Base-by-base conservation (phyloP, 2,888 invertebrate species). In the Nemapogon koenigi region DNA sequence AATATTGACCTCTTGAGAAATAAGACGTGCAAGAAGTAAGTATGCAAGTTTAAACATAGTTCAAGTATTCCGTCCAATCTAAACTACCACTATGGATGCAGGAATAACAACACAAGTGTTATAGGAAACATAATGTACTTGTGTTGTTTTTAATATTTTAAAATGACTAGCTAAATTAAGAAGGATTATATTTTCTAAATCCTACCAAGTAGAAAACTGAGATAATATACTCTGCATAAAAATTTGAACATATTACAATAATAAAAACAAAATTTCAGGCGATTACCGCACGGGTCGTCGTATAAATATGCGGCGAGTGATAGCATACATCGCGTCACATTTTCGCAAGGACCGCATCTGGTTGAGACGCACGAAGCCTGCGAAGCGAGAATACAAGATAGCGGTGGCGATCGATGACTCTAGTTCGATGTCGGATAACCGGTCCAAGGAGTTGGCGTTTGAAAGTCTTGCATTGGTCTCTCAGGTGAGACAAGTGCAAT, bases 301-400 rank as follows among this genome's bases (percentile, higher is more conserved):
- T 4, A 90, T 99, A 37, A 99, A 99, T 71, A 99, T 99, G 98
- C 86, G 97, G 31, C 70, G 84, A 60, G 91, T 99, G 38, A 97
- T 99, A 57, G 94, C 98, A 0, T 99, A 99, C 76, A 96, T 99
- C 48, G 99, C 99, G 13, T 97, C 97, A 43, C 93, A 98, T 66
- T 99, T 97, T 75, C 85, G 98, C 30, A 99, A 99, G 64, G 98
- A 99, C 63, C 97, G 97, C 65, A 99, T 99, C 55, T 99, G 99
- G 99, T 61, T 99, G 53, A 82, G 98, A 10, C 81, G 99, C 38
- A 97, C 95, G 0, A 95, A 95, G 62, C 96, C 97, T 0, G 94
- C 94, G 1, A 94, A 95, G 57, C 82, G 99, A 33, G 91, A 98
- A 50, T 99, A 99, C 68, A 97, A 97, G 65, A 94, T 98, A 35